phyloP scores from a whole-genome alignment of 2,888 invertebrate species.

The Melitaea athalia region DNA sequence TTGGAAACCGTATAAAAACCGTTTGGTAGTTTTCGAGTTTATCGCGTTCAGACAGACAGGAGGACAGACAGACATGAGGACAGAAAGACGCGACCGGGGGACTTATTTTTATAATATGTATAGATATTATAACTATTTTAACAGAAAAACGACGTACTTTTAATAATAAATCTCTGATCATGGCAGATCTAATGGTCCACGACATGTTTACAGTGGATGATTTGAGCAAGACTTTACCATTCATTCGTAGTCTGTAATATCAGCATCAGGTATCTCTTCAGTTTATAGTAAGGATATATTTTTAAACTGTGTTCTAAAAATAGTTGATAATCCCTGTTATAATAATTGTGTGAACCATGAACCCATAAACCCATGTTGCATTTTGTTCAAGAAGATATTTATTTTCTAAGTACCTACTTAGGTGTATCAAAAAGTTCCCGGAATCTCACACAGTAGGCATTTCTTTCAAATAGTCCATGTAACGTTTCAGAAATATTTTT shows the following conservation, averaged over 20 bases:
- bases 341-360: constrained; percentile 3
- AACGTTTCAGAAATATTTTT: not conserved
- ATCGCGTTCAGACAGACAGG: too few relatives aligned
- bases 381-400: not conserved
- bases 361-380: not conserved
- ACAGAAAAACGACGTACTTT: constrained; percentile 17
- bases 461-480: not conserved
- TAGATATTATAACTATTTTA: constrained; percentile 35
- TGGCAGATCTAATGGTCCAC: constrained; percentile 79
- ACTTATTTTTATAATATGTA: too few relatives aligned
- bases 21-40: too few relatives aligned
- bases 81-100: too few relatives aligned
- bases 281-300: constrained; percentile 33
- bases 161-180: constrained; percentile 51
- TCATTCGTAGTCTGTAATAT: constrained; percentile 77
- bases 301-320: constrained; percentile 10
- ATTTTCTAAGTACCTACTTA: not conserved
- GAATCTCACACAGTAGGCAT: not conserved
- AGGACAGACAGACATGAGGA: too few relatives aligned
- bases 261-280: constrained; percentile 61
- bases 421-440: not conserved
- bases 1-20: too few relatives aligned
- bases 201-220: constrained; percentile 74
- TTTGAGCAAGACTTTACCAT: constrained; percentile 76
- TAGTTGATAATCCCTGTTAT: constrained; percentile 14